Evolutionary conservation across 2,113 vertebrate genomes (phyloP).

Genomic region (Antigone vipio): DNA sequence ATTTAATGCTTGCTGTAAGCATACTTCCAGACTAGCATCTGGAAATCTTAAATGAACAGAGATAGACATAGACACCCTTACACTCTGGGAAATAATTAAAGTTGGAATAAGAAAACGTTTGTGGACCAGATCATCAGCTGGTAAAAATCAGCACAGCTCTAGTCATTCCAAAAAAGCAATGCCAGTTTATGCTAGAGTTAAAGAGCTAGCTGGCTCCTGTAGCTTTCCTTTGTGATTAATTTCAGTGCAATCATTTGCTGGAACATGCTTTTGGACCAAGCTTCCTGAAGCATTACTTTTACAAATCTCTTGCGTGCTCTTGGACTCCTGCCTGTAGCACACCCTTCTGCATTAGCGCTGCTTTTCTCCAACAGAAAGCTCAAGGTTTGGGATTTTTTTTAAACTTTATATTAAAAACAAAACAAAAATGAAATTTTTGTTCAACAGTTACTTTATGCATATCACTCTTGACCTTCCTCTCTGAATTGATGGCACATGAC

Average conservation of each 20-base stretch:
- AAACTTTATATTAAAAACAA: neutral
- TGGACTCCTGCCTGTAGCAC: constrained; percentile 40
- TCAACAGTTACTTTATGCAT: neutral
- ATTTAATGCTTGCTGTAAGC: constrained; percentile 17
- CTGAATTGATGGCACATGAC: neutral
- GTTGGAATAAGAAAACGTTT: constrained; percentile 26
- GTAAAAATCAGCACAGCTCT: constrained; percentile 40
- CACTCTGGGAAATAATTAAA: constrained; percentile 40
- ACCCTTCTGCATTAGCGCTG: constrained; percentile 19
- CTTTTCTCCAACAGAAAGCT: constrained; percentile 29
- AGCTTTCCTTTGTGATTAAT: constrained; percentile 58
- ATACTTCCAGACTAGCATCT: constrained; percentile 48
- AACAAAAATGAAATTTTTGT: neutral
- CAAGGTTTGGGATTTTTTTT: neutral
- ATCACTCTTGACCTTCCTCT: neutral
- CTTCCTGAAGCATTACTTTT: constrained; percentile 35
- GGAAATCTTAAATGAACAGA: constrained; percentile 54
- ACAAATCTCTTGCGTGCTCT: constrained; percentile 41
- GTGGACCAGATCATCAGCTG: constrained; percentile 48
- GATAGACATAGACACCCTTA: constrained; percentile 42
- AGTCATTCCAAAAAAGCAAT: constrained; percentile 38
- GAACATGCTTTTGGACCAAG: constrained; percentile 47
- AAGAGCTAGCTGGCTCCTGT: constrained; percentile 42
- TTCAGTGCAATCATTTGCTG: constrained; percentile 39
- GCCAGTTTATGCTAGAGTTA: constrained; percentile 34